These are phyloP conservation scores for Drosophila prostipennis DNA, from an alignment of 2,888 invertebrate species.

Conservation along the genomic window DNA sequence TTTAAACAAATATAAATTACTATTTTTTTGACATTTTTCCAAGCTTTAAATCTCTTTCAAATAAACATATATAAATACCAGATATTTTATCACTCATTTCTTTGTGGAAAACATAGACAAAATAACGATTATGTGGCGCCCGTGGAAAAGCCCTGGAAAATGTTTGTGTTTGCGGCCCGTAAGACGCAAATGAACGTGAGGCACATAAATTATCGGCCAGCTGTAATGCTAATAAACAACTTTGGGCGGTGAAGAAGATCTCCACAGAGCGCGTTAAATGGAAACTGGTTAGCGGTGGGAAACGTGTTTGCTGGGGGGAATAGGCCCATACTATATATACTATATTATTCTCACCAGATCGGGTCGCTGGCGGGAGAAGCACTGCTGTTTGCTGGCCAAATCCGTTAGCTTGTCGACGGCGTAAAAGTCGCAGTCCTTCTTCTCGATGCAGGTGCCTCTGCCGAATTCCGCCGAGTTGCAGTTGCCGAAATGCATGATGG, in stretches of 20 bases:
- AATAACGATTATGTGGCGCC: too few relatives aligned
- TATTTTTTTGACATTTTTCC: too few relatives aligned
- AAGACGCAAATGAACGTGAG: neutral
- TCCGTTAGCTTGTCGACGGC: conserved; percentile 30
- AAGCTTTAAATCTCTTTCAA: too few relatives aligned
- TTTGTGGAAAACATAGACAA: too few relatives aligned
- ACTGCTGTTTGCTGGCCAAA: conserved; percentile 23
- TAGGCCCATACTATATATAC: neutral
- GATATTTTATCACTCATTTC: too few relatives aligned
- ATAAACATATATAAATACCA: too few relatives aligned
- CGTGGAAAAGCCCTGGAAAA: neutral
- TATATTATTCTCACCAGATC: conserved; percentile 48
- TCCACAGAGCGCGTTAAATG: neutral
- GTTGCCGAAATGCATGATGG: conserved; percentile 52
- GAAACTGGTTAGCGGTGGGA: conserved; percentile 1
- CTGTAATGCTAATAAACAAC: neutral
- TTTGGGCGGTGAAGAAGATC: conserved; percentile 3
- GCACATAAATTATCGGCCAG: neutral
- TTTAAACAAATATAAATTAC: too few relatives aligned
- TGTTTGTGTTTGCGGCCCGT: neutral
- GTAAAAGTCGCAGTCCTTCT: conserved; percentile 41
- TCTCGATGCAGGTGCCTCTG: conserved; percentile 47
- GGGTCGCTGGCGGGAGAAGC: conserved; percentile 52
- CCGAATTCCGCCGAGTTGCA: conserved; percentile 49
- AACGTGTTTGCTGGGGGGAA: conserved; percentile 5